Evolutionary conservation across 1,140 invertebrate species (phyloP), one percentile per base, ranked within the genome.

Genomic region (Drosophila nigromelanica): DNA sequence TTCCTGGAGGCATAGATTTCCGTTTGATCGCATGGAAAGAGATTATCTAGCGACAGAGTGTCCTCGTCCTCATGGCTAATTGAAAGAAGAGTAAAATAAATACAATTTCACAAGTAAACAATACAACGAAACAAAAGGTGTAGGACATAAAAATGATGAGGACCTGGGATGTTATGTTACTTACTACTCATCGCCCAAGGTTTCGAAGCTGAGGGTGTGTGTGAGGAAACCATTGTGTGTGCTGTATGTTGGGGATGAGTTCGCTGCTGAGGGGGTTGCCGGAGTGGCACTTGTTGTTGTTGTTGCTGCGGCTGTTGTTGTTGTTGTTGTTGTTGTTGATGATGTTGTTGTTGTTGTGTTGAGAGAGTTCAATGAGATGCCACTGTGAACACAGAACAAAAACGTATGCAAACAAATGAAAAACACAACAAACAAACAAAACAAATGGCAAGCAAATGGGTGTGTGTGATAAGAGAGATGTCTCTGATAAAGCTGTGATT

Each of bases 151-250:
- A 24, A 3, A 4, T 35, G 15, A 6, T 33, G 10, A 43, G n/a
- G 27, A 21, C 47, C 27, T 5, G 21, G 7, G 21, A n/a, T 7
- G 10, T 4, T 27, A 27, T 27, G 33, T 35, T 83, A 91, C 90
- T 91, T 91, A 91, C 90, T 91, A 91, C 90, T 91, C 90, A 79
- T 91, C 90, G 58, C 86, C 71, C 56, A 91, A 59, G 18, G 82
- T 89, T 40, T 91, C 90, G 10, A 87, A 83, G 35, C 80, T 82
- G 76, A 91, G 66, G 21, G 82, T 90, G 58, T 91, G 77, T 56
- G 80, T 80, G 48, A 73, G 89, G 42, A 90, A 87, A 39, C 83
- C 83, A 66, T 89, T 87, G 73, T 68, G 83, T 55, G 85, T 37
- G 35, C 66, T 75, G 43, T 67, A 58, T 64, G 76, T 89, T 35